Evolutionary conservation across 2,888 invertebrate species (phyloP), one percentile per base, ranked within the genome.

Genomic region (Poecilobothrus nobilitatus): DNA sequence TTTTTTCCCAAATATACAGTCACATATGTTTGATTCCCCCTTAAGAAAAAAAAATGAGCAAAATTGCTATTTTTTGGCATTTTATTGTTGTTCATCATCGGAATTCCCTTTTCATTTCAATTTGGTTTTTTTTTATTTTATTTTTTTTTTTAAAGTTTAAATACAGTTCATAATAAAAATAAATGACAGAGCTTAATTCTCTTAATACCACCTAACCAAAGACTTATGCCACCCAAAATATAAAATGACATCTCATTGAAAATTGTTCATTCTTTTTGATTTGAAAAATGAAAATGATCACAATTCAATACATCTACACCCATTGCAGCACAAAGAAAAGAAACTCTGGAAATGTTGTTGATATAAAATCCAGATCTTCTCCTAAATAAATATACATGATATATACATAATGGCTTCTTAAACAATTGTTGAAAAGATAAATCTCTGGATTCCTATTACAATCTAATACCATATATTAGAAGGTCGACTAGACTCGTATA

Each of bases 171-270:
- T 53, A 53, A 12, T 53, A 53, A 2, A 53, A 53, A 53, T 53
- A 53, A 53, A 53, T 53, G 53, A 53, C 15, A 53, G 79, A 77
- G 78, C 77, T 79, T 80, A 53, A 53, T 66, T 65, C 64, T 79
- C 3, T 4, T 80, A 81, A 81, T 80, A 77, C 80, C 78, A 78
- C 15, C 27, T 27, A 27, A 27, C 27, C 9, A 41, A 53, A 79
- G 78, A 81, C 81, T 81, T 81, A 81, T 80, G 80, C 78, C 80
- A 81, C 81, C 78, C 79, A 76, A 76, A 76, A 80, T 78, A 76
- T 78, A 76, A 78, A 78, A 77, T 78, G 79, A 80, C 79, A 80
- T 78, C 71, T 53, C 53, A 18, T 53, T 53, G 53, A 53, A 53
- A 18, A 10, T 37, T 18, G 53, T 53, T 53, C 53, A 53, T 53